These are phyloP conservation scores for Coleophora flavipennella DNA, from an alignment of 2,888 invertebrate species.

Conservation along the genomic window DNA sequence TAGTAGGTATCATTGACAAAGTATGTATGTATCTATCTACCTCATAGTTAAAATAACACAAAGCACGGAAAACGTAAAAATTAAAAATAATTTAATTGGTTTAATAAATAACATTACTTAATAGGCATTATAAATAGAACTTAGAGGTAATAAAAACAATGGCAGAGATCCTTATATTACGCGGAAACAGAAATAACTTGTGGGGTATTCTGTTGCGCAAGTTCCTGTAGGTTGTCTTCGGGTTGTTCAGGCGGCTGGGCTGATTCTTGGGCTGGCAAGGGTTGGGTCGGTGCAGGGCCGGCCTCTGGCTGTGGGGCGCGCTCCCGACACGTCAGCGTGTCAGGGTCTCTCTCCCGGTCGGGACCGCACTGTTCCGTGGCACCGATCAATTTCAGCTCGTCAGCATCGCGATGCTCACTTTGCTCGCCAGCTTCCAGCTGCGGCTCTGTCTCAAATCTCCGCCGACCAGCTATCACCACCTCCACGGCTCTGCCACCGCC, in stretches of 20 bases:
- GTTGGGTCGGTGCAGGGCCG: slow-evolving; percentile 1
- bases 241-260: slow-evolving; percentile 3
- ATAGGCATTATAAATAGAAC: not conserved
- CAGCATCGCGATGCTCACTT: slow-evolving; percentile 14
- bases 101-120: too few species aligned
- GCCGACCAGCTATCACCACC: slow-evolving; percentile 51
- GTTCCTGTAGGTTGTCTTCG: slow-evolving; percentile 6
- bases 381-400: slow-evolving; percentile 74
- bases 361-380: slow-evolving; percentile 84
- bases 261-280: slow-evolving; percentile 10
- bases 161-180: slow-evolving; percentile 34
- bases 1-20: not conserved
- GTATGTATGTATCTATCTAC: not conserved
- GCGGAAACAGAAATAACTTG: slow-evolving; percentile 36
- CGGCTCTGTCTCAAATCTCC: slow-evolving; percentile 33
- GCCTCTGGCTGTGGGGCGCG: slow-evolving; percentile 5
- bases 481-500: slow-evolving; percentile 42
- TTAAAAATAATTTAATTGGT: not conserved
- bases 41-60: not conserved
- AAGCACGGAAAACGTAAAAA: not conserved
- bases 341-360: slow-evolving; percentile 77
- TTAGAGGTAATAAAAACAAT: slow-evolving; percentile 7
- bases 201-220: slow-evolving; percentile 21
- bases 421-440: slow-evolving; percentile 19
- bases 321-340: slow-evolving; percentile 72